phyloP scores from a whole-genome alignment of 2,888 invertebrate species.

The Ethmia dodecea region DNA sequence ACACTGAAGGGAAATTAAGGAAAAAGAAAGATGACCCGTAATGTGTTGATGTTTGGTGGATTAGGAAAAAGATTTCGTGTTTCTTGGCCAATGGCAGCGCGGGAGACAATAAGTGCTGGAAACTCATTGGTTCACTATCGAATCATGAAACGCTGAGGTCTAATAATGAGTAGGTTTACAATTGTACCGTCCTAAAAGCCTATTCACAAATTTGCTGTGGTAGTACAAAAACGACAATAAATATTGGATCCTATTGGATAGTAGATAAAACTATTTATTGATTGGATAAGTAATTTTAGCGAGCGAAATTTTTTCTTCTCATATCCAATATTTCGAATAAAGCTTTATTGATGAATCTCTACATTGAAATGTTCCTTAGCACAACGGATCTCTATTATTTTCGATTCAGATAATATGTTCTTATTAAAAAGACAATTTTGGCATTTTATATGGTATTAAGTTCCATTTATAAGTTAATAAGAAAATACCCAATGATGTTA shows the following conservation, averaged over 20 bases:
- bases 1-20: slow-evolving; percentile 92
- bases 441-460: slow-evolving; percentile 13
- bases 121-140: slow-evolving; percentile 4
- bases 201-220: slow-evolving; percentile 25
- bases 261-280: slow-evolving; percentile 12
- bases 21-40: slow-evolving; percentile 88
- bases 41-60: slow-evolving; percentile 16
- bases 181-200: slow-evolving; percentile 42
- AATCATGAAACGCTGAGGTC: not conserved
- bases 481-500: slow-evolving; percentile 25
- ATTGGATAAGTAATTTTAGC: slow-evolving; percentile 6
- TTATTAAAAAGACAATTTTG: slow-evolving; percentile 27
- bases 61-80: slow-evolving; percentile 4
- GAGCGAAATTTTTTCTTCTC: slow-evolving; percentile 1
- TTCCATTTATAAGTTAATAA: slow-evolving; percentile 4
- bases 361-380: slow-evolving; percentile 1
- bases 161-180: not conserved
- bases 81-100: slow-evolving; percentile 2
- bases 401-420: no score
- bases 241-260: slow-evolving; percentile 4
- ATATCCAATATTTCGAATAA: not conserved
- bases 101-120: not conserved
- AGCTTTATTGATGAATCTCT: slow-evolving; percentile 29
- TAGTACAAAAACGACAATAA: slow-evolving; percentile 68
- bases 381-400: no score